Conservation (phyloP, 1,140 invertebrate genomes). For the Ditylenchus dipsaci region DNA sequence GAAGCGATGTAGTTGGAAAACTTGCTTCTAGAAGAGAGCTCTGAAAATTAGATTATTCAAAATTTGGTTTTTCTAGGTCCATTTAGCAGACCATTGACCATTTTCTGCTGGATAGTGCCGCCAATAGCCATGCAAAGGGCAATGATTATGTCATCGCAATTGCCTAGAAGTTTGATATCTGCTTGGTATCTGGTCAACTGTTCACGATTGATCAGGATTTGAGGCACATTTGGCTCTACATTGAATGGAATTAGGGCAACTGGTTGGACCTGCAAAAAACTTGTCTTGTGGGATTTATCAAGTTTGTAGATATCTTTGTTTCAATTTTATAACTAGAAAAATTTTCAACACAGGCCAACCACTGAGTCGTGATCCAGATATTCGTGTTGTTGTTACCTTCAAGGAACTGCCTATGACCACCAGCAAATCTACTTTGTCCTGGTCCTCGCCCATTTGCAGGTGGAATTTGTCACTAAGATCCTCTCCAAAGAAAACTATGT, state of each 20-base stretch:
- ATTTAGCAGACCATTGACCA: conserved; percentile 23
- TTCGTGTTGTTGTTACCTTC: conserved; percentile 1
- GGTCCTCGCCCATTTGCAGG: conserved; percentile 37
- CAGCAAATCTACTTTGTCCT: conserved; percentile 31
- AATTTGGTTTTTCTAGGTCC: conserved; percentile 5
- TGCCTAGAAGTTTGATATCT: conserved; percentile 38
- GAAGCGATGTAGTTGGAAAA: background rate
- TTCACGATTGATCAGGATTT: conserved; percentile 42
- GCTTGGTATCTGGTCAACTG: conserved; percentile 27
- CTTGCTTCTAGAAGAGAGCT: no score
- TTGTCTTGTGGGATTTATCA: background rate
- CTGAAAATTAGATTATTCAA: background rate
- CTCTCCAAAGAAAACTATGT: conserved; percentile 91
- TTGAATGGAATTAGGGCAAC: conserved; percentile 43
- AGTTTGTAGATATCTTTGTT: background rate
- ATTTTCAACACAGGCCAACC: no score
- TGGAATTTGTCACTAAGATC: conserved; percentile 66
- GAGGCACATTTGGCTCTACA: conserved; percentile 32
- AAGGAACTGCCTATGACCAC: conserved; percentile 41
- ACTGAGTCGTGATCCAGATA: no score
- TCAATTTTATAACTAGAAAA: no score
- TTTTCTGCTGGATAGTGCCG: conserved; percentile 32
- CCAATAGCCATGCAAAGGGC: conserved; percentile 37
- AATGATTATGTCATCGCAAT: conserved; percentile 33
- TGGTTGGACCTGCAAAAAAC: conserved; percentile 23